These are phyloP conservation scores for Stegodyphus mimosarum DNA, from an alignment of 1,140 invertebrate genomes.

Conservation along the genomic window DNA sequence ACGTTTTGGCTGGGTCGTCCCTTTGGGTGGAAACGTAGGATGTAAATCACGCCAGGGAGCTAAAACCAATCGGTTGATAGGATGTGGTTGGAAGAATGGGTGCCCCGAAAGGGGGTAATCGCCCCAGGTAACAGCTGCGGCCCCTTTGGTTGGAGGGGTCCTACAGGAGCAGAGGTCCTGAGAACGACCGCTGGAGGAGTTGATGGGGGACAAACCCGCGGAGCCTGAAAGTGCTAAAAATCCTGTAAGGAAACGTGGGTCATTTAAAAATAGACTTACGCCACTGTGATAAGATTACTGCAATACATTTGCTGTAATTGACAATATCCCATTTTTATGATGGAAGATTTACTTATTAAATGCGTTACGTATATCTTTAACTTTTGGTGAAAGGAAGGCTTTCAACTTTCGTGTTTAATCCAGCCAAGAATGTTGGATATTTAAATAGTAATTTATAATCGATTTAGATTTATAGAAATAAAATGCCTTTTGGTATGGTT, in stretches of 20 bases:
- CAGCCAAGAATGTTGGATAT: no score
- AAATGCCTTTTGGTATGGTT: no score
- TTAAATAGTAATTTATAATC: no score
- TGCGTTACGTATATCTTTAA: no score
- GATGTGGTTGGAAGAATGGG: slow-evolving; percentile 44
- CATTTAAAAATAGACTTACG: not conserved
- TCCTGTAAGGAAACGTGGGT: not conserved
- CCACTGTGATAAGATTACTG: not conserved
- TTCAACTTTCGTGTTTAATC: no score
- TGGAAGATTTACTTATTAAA: not conserved
- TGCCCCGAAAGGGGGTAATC: slow-evolving; percentile 27
- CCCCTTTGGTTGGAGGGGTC: slow-evolving; percentile 26
- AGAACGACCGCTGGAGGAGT: slow-evolving; percentile 10
- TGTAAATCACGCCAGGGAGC: slow-evolving; percentile 50
- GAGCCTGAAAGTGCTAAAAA: not conserved
- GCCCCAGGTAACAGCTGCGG: slow-evolving; percentile 51
- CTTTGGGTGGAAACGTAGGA: not conserved
- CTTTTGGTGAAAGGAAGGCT: no score
- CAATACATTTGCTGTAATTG: not conserved
- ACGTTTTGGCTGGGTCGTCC: no score
- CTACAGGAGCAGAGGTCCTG: slow-evolving; percentile 36
- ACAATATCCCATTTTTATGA: not conserved
- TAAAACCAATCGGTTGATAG: slow-evolving; percentile 50
- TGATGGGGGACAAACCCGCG: not conserved
- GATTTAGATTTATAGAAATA: no score